A percentile compares a stretch with the other conserved stretches of the same genome.
Evolutionary conservation across 2,888 invertebrate genomes (phyloP).

Genomic region (Cordilura impudica): DNA sequence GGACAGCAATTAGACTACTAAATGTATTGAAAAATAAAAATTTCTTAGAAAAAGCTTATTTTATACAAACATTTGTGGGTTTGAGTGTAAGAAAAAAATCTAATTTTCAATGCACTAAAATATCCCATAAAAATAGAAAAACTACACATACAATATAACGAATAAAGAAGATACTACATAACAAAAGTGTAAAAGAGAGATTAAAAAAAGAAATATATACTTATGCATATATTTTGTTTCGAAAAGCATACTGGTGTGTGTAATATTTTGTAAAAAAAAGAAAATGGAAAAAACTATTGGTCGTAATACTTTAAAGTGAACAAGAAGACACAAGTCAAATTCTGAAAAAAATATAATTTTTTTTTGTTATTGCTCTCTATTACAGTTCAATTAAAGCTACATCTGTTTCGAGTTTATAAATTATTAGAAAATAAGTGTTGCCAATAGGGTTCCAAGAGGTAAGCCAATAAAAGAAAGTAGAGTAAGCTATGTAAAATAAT

Average conservation of each 20-base stretch:
- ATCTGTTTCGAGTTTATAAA: constrained; percentile 4
- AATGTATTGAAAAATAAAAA: neutral
- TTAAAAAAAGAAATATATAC: neutral
- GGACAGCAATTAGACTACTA: neutral
- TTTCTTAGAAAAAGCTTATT: constrained; percentile 6
- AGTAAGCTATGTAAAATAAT: neutral
- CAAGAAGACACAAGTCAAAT: neutral
- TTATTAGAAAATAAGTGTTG: neutral
- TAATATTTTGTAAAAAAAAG: constrained; percentile 33
- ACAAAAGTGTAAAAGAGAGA: constrained; percentile 19
- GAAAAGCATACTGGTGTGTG: neutral
- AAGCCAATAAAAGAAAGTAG: constrained; percentile 7
- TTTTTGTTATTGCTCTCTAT: neutral
- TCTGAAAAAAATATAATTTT: neutral
- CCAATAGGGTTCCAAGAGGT: neutral
- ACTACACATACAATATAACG: constrained; percentile 19
- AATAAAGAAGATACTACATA: constrained; percentile 18
- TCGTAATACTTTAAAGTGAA: constrained; percentile 12
- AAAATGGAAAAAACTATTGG: constrained; percentile 40
- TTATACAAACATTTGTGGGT: constrained; percentile 13
- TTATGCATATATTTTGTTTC: neutral
- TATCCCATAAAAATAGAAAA: constrained; percentile 41
- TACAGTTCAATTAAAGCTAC: neutral
- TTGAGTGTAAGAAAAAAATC: constrained; percentile 26
- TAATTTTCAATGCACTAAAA: constrained; percentile 44